phyloP scores from a whole-genome alignment of 2,113 vertebrate genomes.

The Ceratotherium simum region DNA sequence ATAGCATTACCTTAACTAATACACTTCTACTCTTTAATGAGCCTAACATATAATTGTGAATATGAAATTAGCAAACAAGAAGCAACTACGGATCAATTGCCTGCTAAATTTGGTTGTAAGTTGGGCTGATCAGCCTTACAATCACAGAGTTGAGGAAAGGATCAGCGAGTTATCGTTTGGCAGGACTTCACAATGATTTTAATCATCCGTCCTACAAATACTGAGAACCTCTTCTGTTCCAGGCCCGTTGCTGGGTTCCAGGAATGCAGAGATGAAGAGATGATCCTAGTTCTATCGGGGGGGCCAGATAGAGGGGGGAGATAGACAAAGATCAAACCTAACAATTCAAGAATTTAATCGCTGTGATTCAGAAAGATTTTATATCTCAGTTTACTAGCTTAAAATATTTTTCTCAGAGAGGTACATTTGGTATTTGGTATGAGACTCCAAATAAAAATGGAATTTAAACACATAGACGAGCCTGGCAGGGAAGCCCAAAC shows the following conservation, averaged over 20 bases:
- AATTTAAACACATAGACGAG: background rate
- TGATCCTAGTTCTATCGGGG: accelerated
- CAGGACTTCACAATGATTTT: background rate
- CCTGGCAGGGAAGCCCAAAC: background rate
- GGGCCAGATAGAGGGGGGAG: background rate
- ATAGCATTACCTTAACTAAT: background rate
- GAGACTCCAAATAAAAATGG: background rate
- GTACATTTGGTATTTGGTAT: background rate
- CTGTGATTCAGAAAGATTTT: background rate
- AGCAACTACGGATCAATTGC: background rate
- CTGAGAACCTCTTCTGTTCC: background rate
- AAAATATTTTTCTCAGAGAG: background rate
- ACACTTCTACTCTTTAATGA: background rate
- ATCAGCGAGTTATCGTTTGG: background rate
- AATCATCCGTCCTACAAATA: background rate
- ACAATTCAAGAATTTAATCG: background rate
- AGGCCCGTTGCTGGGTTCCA: background rate
- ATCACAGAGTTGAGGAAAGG: background rate
- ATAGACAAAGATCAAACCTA: background rate
- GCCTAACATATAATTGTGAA: background rate
- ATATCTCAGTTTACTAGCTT: background rate
- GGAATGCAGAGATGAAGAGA: background rate
- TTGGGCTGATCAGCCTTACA: background rate
- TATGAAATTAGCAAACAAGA: background rate
- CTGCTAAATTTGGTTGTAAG: background rate